A percentile compares a stretch with the other conserved stretches of the same genome.
These are phyloP conservation scores for Heliocidaris erythrogramma DNA, from an alignment of 35 echinoderm and acorn worm genomes.

Conservation along the genomic window DNA sequence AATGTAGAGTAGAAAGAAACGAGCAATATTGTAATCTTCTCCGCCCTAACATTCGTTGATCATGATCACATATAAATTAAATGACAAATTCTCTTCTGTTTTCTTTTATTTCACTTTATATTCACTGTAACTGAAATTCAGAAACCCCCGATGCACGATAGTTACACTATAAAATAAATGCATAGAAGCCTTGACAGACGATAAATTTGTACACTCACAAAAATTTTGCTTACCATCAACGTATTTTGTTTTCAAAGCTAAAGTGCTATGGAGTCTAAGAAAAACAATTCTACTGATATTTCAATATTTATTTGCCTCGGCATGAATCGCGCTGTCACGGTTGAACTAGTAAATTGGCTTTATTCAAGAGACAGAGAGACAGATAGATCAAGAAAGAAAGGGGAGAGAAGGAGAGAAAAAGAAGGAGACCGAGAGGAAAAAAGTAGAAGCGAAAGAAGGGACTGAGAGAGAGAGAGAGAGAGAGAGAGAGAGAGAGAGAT, in stretches of 20 bases:
- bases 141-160: conserved; percentile 14
- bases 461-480: too few relatives aligned
- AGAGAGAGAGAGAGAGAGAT: too few relatives aligned
- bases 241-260: background rate
- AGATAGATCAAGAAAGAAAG: too few relatives aligned
- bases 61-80: background rate
- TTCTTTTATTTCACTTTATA: background rate
- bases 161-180: background rate
- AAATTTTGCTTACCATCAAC: background rate
- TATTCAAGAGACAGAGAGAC: too few relatives aligned
- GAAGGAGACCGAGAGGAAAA: too few relatives aligned
- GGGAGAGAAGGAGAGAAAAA: too few relatives aligned
- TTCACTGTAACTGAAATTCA: background rate
- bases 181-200: background rate
- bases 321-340: too few relatives aligned
- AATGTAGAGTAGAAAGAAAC: conserved; percentile 10
- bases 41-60: background rate
- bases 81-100: too few relatives aligned
- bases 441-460: too few relatives aligned
- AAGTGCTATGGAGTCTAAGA: background rate
- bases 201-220: background rate
- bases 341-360: too few relatives aligned
- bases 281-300: too few relatives aligned
- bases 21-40: background rate
- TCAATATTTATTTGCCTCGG: too few relatives aligned